A percentile compares a stretch with the other conserved stretches of the same genome.
Evolutionary conservation across 2,113 vertebrate genomes (phyloP).

Genomic region (Nymphicus hollandicus): DNA sequence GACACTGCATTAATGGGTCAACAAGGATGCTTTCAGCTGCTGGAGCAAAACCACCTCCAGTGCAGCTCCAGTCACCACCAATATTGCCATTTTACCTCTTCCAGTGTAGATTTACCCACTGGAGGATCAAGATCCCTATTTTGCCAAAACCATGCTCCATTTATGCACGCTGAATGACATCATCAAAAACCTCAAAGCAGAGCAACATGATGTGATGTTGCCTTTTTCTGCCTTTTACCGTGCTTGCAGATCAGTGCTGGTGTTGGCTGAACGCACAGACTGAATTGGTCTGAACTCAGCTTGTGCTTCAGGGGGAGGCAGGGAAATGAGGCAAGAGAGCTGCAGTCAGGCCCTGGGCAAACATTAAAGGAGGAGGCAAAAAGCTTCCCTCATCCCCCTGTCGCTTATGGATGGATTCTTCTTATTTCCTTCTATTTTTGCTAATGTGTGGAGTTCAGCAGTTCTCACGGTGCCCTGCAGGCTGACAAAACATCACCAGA

Average conservation of each 20-base stretch:
- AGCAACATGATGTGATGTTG: rapidly evolving
- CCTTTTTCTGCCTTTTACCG: neutral
- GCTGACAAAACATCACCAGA: neutral
- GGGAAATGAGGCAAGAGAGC: neutral
- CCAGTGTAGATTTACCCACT: neutral
- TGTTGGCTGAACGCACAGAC: rapidly evolving
- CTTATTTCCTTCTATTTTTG: neutral
- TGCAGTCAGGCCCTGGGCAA: neutral
- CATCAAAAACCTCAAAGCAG: neutral
- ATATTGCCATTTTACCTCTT: rapidly evolving
- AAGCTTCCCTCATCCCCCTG: neutral
- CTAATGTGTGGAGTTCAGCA: neutral
- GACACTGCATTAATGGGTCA: rapidly evolving
- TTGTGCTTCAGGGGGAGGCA: neutral
- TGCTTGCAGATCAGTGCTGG: neutral
- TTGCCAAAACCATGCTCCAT: neutral
- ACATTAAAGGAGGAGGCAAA: neutral
- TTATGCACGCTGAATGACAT: rapidly evolving
- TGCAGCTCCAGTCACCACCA: neutral
- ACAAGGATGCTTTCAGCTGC: rapidly evolving
- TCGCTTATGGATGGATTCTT: neutral
- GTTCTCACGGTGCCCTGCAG: neutral
- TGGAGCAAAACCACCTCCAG: rapidly evolving
- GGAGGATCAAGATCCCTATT: neutral
- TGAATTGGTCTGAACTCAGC: neutral